Conservation (phyloP, 2,888 invertebrate species). For the Macrosiphum euphorbiae region DNA sequence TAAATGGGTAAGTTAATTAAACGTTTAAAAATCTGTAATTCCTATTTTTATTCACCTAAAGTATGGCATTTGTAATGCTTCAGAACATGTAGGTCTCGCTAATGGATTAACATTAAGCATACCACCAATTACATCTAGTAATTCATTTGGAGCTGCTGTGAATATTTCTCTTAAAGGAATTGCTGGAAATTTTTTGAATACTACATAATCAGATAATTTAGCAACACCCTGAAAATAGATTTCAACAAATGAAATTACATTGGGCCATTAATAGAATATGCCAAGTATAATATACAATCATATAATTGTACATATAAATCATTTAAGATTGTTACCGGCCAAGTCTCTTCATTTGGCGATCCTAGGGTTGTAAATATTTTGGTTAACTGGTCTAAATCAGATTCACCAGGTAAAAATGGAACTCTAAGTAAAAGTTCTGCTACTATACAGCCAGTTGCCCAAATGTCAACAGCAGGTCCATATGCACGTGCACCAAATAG, state of each 20-base stretch:
- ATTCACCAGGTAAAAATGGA: constrained; percentile 96
- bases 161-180: constrained; percentile 93
- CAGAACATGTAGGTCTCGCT: constrained; percentile 83
- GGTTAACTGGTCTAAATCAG: constrained; percentile 95
- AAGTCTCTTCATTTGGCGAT: constrained; percentile 88
- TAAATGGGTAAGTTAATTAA: not conserved
- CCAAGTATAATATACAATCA: not conserved
- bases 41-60: constrained; percentile 75
- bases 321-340: constrained; percentile 77
- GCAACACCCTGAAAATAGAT: constrained; percentile 75
- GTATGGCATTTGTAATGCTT: constrained; percentile 90
- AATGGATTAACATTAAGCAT: constrained; percentile 87
- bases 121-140: constrained; percentile 83
- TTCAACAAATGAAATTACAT: not conserved
- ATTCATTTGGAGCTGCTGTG: constrained; percentile 93
- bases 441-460: constrained; percentile 98
- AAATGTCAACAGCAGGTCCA: constrained; percentile 96
- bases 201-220: constrained; percentile 89
- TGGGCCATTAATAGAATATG: not conserved
- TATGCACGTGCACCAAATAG: constrained; percentile 96
- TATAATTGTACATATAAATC: not conserved
- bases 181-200: constrained; percentile 88
- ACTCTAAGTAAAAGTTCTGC: constrained; percentile 92
- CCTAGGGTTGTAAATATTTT: constrained; percentile 95
- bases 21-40: not conserved